Base-by-base conservation (phyloP, 2,888 invertebrate species). In the Branchipolynoe longqiensis region DNA sequence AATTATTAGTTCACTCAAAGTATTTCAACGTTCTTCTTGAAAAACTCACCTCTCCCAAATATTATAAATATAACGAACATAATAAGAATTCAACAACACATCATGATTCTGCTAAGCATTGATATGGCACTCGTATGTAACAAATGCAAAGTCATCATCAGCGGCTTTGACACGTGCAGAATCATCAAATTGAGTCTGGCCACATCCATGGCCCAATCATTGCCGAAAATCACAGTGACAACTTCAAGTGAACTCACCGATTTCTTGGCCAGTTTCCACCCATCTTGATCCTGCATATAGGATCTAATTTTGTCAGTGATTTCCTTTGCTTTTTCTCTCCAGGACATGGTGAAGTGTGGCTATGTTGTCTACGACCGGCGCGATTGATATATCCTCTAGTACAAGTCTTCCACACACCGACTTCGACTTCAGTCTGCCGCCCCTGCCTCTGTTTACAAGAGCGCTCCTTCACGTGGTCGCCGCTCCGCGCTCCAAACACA, bases 181-280 rank as follows among this genome's bases (percentile, higher is more conserved):
- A n/a, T n/a, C n/a, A n/a, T n/a, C n/a, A n/a, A n/a, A n/a, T n/a
- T n/a, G n/a, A n/a, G n/a, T n/a, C n/a, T n/a, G n/a, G n/a, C n/a
- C n/a, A n/a, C n/a, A n/a, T n/a, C n/a, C n/a, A n/a, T n/a, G n/a
- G n/a, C n/a, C n/a, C n/a, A n/a, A n/a, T n/a, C n/a, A n/a, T n/a
- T n/a, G n/a, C n/a, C n/a, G n/a, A n/a, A n/a, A n/a, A n/a, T n/a
- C n/a, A n/a, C n/a, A n/a, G n/a, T n/a, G 62, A 62, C 31, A 62
- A 62, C 62, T 62, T 3, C 31, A 36, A 73, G 38, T 38, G 25
- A 48, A 86, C 87, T 89, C 86, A 90, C 90, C 85, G 88, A 84
- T 83, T 89, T 88, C 85, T 90, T 90, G 33, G 86, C 85, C 2
- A 86, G 82, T 64, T 89, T 89, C 89, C 90, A 91, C 12, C 90